phyloP scores from a whole-genome alignment of 1,140 invertebrate species.

The Anastrepha obliqua region DNA sequence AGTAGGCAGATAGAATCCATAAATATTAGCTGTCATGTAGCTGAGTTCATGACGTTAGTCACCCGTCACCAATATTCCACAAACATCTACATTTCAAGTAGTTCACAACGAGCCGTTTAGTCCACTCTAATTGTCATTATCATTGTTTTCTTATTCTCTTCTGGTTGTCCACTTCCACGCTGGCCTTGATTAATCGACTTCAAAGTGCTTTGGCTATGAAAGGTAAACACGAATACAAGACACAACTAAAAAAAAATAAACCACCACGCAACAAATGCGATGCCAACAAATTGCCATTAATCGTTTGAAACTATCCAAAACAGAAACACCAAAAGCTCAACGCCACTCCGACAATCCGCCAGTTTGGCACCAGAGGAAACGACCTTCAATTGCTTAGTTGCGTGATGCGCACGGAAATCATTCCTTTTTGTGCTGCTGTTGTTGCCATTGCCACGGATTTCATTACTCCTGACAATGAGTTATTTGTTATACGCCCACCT shows the following conservation, averaged over 20 bases:
- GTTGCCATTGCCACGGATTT: not conserved
- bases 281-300: slow-evolving; percentile 35
- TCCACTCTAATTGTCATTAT: no score
- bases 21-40: no score
- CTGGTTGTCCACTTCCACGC: no score
- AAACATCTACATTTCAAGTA: no score
- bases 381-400: not conserved
- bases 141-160: no score
- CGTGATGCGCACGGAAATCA: not conserved
- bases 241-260: not conserved
- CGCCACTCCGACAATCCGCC: not conserved
- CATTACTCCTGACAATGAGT: not conserved
- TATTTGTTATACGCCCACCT: not conserved
- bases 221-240: not conserved
- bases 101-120: no score
- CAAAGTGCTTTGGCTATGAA: not conserved
- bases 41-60: no score
- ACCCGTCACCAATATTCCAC: no score
- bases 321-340: not conserved
- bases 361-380: not conserved
- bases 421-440: not conserved
- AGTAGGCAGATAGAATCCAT: no score
- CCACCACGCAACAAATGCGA: not conserved
- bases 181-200: slow-evolving; percentile 5
- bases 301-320: not conserved